Evolutionary conservation across 2,113 vertebrate genomes (phyloP).

Genomic region (Ptychochromis oligacanthus): DNA sequence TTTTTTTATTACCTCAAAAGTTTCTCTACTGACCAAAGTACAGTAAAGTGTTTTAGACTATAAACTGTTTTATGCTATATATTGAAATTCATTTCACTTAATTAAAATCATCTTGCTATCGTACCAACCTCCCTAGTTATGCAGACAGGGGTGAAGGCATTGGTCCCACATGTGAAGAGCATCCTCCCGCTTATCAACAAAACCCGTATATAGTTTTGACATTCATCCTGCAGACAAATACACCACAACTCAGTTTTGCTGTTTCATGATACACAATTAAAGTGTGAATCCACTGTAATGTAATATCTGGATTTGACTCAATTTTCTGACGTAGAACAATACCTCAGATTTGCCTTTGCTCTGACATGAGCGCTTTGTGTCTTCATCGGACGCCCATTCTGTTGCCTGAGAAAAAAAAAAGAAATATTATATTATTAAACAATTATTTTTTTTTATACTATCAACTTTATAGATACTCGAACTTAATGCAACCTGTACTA

Average conservation of each 20-base stretch:
- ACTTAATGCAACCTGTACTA: background rate
- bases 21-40: background rate
- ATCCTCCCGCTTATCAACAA: slow-evolving; percentile 85
- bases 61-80: background rate
- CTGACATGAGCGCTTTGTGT: slow-evolving; percentile 91
- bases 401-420: slow-evolving; percentile 78
- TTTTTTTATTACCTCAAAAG: background rate
- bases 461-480: background rate
- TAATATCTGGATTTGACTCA: background rate
- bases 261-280: background rate
- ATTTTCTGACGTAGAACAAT: slow-evolving; percentile 14
- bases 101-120: background rate
- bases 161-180: slow-evolving; percentile 93
- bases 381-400: slow-evolving; percentile 91
- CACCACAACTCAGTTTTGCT: background rate
- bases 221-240: slow-evolving; percentile 85
- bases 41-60: background rate
- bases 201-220: slow-evolving; percentile 96
- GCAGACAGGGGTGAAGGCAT: slow-evolving; percentile 91
- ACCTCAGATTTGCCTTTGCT: slow-evolving; percentile 98
- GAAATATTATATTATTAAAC: background rate
- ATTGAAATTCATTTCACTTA: background rate
- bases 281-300: background rate
- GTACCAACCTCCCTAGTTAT: slow-evolving; percentile 86
- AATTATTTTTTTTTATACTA: background rate